Evolutionary conservation across 2,113 vertebrate species (phyloP).

Genomic region (Martes martes): DNA sequence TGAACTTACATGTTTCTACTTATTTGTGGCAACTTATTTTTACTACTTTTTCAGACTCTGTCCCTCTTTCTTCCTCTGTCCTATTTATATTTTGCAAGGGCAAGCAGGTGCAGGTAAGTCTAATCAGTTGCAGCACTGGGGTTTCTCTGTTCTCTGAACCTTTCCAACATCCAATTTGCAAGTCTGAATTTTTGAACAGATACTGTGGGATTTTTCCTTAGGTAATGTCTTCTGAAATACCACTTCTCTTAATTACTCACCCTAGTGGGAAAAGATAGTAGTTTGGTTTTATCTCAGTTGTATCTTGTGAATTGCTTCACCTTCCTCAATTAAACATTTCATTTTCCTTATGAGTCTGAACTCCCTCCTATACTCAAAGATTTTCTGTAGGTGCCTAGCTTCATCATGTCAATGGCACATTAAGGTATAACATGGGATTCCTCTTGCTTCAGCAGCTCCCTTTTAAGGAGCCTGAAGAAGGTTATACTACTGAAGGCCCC

Average conservation of each 20-base stretch:
- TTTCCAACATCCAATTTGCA: not conserved
- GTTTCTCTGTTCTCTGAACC: not conserved
- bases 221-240: not conserved
- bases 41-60: not conserved
- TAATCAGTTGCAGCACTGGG: not conserved
- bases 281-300: not conserved
- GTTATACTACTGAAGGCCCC: not conserved
- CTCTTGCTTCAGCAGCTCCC: not conserved
- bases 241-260: not conserved
- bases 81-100: not conserved
- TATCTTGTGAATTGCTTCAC: not conserved
- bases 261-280: not conserved
- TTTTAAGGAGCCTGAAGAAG: not conserved
- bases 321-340: not conserved
- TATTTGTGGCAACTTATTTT: not conserved
- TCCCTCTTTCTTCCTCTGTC: not conserved
- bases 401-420: not conserved
- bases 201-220: not conserved
- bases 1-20: fast-evolving
- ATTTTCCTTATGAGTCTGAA: not conserved
- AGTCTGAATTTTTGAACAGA: not conserved
- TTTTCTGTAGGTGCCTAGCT: not conserved
- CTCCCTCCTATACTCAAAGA: not conserved
- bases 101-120: not conserved
- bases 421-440: not conserved